Percentiles rank a stretch among this genome's conserved stretches.
Conservation (phyloP, 2,888 invertebrate genomes). For the Diplolepis rosae region DNA sequence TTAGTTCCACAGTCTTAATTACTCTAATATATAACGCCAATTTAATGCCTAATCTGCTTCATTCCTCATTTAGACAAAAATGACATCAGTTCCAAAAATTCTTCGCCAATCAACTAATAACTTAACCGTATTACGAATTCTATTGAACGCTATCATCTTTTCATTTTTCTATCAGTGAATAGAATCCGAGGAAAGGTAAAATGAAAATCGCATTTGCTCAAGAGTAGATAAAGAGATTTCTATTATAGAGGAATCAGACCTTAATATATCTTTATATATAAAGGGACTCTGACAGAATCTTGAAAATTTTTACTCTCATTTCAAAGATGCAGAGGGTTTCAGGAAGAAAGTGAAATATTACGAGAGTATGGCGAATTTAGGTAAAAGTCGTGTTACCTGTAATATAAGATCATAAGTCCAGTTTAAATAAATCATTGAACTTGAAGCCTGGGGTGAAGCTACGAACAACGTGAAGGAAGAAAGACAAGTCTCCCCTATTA, state of each 20-base stretch:
- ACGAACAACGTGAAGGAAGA: conserved; percentile 4
- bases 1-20: too few relatives aligned
- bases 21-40: too few relatives aligned
- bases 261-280: background rate
- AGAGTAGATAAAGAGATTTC: conserved; percentile 9
- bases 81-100: too few relatives aligned
- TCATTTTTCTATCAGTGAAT: background rate
- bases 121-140: too few relatives aligned
- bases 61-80: too few relatives aligned
- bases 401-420: background rate
- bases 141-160: too few relatives aligned
- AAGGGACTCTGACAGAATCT: background rate
- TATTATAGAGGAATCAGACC: background rate
- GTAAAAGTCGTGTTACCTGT: background rate
- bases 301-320: background rate
- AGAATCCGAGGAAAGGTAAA: background rate
- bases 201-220: background rate
- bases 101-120: too few relatives aligned
- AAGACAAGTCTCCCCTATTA: conserved; percentile 28
- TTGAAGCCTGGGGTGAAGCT: conserved; percentile 16
- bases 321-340: background rate
- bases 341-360: background rate
- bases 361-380: background rate
- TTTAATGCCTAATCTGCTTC: too few relatives aligned
- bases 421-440: conserved; percentile 22